A percentile compares a stretch with the other conserved stretches of the same genome.
phyloP scores from a whole-genome alignment of 2,888 invertebrate genomes.

The Chrysotoxum bicinctum region DNA sequence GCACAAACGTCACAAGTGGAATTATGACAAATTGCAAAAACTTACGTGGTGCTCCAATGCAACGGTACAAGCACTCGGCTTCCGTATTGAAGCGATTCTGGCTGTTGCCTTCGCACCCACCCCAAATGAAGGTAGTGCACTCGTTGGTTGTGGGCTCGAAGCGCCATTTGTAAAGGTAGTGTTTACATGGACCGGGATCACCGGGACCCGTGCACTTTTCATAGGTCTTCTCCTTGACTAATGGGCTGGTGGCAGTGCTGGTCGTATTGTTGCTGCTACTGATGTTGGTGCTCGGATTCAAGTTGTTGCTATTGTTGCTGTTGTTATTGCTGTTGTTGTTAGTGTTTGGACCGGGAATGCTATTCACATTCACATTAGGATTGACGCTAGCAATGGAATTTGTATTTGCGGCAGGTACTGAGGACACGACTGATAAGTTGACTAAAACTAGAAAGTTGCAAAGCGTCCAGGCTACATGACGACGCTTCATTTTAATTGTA shows the following conservation, averaged over 20 bases:
- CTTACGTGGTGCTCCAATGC: slow-evolving; percentile 85
- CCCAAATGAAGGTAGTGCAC: slow-evolving; percentile 86
- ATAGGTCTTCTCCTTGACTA: slow-evolving; percentile 79
- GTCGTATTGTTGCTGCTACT: slow-evolving; percentile 70
- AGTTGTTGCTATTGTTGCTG: slow-evolving; percentile 56
- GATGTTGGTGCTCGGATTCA: slow-evolving; percentile 1
- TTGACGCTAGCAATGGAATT: slow-evolving; percentile 52
- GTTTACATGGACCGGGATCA: slow-evolving; percentile 84
- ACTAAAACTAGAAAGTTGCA: slow-evolving; percentile 54
- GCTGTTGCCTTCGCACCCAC: slow-evolving; percentile 87
- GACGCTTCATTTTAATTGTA: slow-evolving; percentile 53
- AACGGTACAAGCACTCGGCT: slow-evolving; percentile 85
- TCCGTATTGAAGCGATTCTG: slow-evolving; percentile 87
- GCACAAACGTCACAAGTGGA: slow-evolving; percentile 15
- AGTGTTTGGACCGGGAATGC: slow-evolving; percentile 24
- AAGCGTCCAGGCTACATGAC: slow-evolving; percentile 58
- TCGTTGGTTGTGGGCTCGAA: slow-evolving; percentile 84
- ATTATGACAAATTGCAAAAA: slow-evolving; percentile 50
- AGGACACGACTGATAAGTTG: slow-evolving; percentile 57
- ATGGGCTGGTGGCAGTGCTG: slow-evolving; percentile 66
- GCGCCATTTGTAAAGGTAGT: slow-evolving; percentile 87
- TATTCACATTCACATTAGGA: slow-evolving; percentile 46
- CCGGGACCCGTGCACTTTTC: slow-evolving; percentile 81
- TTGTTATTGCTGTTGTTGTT: slow-evolving; percentile 40
- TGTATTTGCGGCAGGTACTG: slow-evolving; percentile 64